A percentile compares a stretch with the other conserved stretches of the same genome.
These are phyloP conservation scores for Thalassarche chlororhynchos DNA, from an alignment of 2,113 vertebrate genomes.

Conservation along the genomic window DNA sequence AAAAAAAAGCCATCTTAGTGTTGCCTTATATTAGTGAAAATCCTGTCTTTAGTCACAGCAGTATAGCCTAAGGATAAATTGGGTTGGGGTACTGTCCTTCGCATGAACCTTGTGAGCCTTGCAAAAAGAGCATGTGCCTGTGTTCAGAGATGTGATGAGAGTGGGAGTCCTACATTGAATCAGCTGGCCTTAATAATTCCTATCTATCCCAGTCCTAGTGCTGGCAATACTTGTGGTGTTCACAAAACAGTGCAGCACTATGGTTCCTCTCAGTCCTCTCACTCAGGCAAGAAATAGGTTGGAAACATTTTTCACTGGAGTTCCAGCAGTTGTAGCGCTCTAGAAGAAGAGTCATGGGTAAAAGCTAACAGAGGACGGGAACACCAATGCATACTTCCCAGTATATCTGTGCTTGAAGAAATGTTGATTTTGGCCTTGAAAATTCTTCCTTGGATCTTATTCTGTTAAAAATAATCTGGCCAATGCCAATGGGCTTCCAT, in stretches of 20 bases:
- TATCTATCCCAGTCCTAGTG: not conserved
- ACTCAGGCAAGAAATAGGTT: accelerated
- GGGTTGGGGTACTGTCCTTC: not conserved
- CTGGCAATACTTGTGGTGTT: not conserved
- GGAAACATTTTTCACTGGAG: not conserved
- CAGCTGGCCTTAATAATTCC: not conserved
- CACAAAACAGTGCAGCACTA: not conserved
- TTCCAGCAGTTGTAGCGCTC: not conserved
- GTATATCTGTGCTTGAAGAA: not conserved
- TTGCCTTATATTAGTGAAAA: not conserved
- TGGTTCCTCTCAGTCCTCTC: not conserved
- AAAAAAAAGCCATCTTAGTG: not conserved
- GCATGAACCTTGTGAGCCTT: not conserved
- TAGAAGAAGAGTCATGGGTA: not conserved
- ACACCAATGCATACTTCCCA: not conserved
- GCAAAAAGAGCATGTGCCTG: not conserved
- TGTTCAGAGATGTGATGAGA: not conserved
- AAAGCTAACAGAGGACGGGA: not conserved
- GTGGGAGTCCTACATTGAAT: not conserved
- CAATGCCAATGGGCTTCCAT: not conserved
- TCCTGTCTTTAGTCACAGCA: not conserved
- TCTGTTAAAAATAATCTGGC: not conserved
- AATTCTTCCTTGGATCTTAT: not conserved
- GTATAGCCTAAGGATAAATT: not conserved
- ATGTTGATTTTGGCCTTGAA: not conserved